Conservation (phyloP, 2,113 vertebrate species). For the Actenoides lindsayi region DNA sequence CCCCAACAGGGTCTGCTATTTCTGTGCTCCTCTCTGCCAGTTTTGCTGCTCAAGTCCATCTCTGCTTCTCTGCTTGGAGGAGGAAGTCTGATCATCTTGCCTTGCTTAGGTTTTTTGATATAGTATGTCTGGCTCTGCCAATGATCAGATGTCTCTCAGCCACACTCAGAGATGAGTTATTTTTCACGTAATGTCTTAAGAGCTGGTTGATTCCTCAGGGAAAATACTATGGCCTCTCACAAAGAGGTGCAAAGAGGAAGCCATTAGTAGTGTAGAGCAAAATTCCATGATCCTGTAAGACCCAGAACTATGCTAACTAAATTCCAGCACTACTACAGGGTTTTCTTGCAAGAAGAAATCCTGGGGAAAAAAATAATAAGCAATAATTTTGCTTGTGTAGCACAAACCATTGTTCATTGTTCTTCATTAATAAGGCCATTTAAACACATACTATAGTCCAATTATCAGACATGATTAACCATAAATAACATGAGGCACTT, state of each 20-base stretch:
- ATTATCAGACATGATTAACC: not conserved
- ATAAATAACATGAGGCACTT: not conserved
- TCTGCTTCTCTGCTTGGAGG: not conserved
- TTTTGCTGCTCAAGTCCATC: not conserved
- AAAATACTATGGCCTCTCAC: not conserved
- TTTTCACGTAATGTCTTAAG: not conserved
- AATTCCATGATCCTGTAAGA: not conserved
- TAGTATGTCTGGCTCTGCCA: not conserved
- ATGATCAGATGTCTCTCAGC: slow-evolving; percentile 5
- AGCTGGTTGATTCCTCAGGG: not conserved
- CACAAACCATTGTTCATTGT: not conserved
- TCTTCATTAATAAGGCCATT: not conserved
- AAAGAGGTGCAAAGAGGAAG: not conserved
- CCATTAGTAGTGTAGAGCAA: not conserved
- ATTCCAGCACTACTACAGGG: not conserved
- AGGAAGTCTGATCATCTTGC: not conserved
- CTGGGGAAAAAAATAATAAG: not conserved
- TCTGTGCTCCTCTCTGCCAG: slow-evolving; percentile 23
- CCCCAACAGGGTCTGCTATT: not conserved
- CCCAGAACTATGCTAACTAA: not conserved
- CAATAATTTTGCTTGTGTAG: not conserved
- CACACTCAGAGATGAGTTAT: not conserved
- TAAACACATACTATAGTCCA: not conserved
- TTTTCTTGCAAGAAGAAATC: not conserved
- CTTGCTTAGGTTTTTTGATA: not conserved